Base-by-base conservation (phyloP, 2,797 vertebrate species). In the Dryobates pubescens region DNA sequence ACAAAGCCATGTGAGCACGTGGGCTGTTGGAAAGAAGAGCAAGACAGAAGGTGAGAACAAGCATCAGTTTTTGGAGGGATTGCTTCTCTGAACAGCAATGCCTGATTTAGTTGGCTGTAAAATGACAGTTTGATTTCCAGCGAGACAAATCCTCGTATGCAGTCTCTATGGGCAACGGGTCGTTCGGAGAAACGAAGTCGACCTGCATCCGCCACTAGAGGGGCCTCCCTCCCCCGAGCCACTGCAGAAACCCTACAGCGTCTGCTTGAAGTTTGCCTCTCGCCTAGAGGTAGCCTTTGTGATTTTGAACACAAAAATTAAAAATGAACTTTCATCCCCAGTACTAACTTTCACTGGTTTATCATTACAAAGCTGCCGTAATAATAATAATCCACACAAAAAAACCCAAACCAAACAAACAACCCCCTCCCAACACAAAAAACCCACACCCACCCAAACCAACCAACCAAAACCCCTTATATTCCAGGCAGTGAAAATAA, bases 181-280 rank as follows among this genome's bases (percentile, higher is more conserved):
- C 36, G 10, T 62, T 72, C 29, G 11, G n/a, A 56, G 64, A 43
- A 58, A 71, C 3, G 17, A n/a, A 65, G 36, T 1, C 73, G 72
- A 34, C 64, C 34, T n/a, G 29, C 17, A 30, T 45, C 65, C 54
- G 76, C 54, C 2, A 2, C 78, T 38, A 45, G 61, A 63, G n/a
- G 38, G 18, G 54, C n/a, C 34, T 43, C 34, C 41, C 30, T 86
- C 23, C 47, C 4, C 4, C 9, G 24, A 69, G 20, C 20, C 0
- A 1, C 49, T 30, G n/a, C 23, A 5, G 3, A 34, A 63, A 14
- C 29, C n/a, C 13, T 0, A 0, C 32, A 32, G 43, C 1, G 1
- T 18, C 36, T 5, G 2, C 13, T 34, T 29, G 16, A 53, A 7
- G 3, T 18, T 13, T 61, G 58, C 38, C 23, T 26, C 18, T 59